phyloP scores from a whole-genome alignment of 30 jellyfish, hydroid and myxozoan species.

The Pelagia noctiluca region DNA sequence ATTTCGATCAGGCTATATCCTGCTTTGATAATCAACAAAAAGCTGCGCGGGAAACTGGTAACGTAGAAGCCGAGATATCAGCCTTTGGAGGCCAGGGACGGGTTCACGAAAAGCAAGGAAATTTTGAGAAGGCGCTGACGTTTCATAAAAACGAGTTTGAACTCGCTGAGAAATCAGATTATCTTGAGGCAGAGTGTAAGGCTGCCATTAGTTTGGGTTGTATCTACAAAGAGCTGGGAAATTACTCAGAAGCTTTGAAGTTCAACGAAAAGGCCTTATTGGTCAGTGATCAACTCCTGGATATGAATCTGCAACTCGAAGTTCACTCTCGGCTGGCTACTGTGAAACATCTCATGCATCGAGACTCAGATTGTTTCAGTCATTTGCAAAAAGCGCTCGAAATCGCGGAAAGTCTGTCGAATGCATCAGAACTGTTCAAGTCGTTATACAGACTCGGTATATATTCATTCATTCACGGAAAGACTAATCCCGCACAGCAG shows the following conservation, averaged over 20 bases:
- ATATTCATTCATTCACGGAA: conserved; percentile 55
- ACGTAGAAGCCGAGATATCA: conserved; percentile 58
- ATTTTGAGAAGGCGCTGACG: conserved; percentile 73
- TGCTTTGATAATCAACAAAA: conserved; percentile 71
- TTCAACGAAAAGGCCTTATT: conserved; percentile 68
- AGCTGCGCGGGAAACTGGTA: conserved; percentile 59
- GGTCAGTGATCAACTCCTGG: conserved; percentile 50
- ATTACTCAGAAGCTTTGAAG: conserved; percentile 68
- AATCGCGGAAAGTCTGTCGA: conserved; percentile 37
- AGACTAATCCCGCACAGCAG: conserved; percentile 61
- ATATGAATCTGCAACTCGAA: conserved; percentile 43
- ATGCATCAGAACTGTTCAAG: conserved; percentile 49
- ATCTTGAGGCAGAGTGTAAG: conserved; percentile 62
- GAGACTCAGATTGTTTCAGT: conserved; percentile 34
- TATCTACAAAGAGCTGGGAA: conserved; percentile 65
- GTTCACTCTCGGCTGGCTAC: conserved; percentile 47
- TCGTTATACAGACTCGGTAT: conserved; percentile 82
- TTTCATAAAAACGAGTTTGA: conserved; percentile 61
- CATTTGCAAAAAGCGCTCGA: conserved; percentile 78
- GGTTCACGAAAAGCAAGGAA: conserved; percentile 51
- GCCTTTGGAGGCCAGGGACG: conserved; percentile 91
- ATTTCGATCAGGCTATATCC: conserved; percentile 85
- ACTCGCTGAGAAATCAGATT: conserved; percentile 63
- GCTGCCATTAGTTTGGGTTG: conserved; percentile 76
- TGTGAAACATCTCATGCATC: conserved; percentile 44